Evolutionary conservation across 2,888 invertebrate genomes (phyloP).

Genomic region (Tinea semifulvella): DNA sequence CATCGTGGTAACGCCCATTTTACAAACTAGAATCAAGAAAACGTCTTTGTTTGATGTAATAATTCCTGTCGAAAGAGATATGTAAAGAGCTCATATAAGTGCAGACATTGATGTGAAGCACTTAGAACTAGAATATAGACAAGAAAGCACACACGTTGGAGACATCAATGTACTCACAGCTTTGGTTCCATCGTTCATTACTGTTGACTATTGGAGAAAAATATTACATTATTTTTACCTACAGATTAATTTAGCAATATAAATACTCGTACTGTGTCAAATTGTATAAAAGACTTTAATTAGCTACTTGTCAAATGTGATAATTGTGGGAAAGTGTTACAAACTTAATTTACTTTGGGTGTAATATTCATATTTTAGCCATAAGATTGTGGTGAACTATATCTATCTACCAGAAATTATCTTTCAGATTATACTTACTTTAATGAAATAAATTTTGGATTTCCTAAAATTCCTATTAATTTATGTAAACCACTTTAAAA

Average conservation of each 20-base stretch:
- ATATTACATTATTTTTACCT: conserved; percentile 27
- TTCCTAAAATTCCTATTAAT: too few relatives aligned
- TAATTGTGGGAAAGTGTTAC: not conserved
- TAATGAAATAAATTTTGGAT: too few relatives aligned
- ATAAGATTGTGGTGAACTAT: not conserved
- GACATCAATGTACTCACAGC: conserved; percentile 44
- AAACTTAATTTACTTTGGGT: not conserved
- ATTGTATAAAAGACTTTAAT: not conserved
- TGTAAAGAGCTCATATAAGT: not conserved
- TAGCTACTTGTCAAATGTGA: not conserved
- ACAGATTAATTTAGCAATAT: too few relatives aligned
- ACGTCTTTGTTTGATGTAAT: conserved; percentile 11
- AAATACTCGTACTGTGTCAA: not conserved
- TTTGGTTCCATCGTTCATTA: conserved; percentile 50
- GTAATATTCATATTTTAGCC: not conserved
- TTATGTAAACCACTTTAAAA: not conserved
- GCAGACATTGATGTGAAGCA: conserved; percentile 21
- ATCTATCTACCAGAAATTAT: too few relatives aligned
- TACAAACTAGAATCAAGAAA: conserved; percentile 55
- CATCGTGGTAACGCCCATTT: conserved; percentile 62
- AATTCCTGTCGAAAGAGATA: not conserved
- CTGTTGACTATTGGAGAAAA: conserved; percentile 49
- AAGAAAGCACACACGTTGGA: conserved; percentile 11
- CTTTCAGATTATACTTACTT: too few relatives aligned
- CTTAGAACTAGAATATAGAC: conserved; percentile 22